phyloP scores from a whole-genome alignment of 2,888 invertebrate genomes.

The Barypeithes pellucidus region DNA sequence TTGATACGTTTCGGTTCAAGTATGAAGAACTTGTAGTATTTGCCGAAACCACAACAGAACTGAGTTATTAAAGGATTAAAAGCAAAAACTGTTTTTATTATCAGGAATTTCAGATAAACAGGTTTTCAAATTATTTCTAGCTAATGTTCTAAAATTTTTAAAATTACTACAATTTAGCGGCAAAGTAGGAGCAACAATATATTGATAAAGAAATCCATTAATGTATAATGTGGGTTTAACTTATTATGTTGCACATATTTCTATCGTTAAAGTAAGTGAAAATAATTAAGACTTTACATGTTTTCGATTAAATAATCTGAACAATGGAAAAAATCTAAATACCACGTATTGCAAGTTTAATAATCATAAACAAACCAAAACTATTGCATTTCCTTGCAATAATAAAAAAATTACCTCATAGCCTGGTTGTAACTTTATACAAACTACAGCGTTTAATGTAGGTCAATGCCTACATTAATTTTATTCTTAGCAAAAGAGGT shows the following conservation, averaged over 20 bases:
- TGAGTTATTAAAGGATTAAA: not conserved
- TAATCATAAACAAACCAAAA: slow-evolving; percentile 47
- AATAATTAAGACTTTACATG: not conserved
- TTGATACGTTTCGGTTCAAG: too few relatives aligned
- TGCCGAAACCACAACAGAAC: too few relatives aligned
- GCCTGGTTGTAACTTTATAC: slow-evolving; percentile 45
- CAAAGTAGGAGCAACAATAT: not conserved
- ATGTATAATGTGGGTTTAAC: not conserved
- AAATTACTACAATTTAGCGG: not conserved
- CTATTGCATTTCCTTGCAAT: slow-evolving; percentile 52
- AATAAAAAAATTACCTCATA: slow-evolving; percentile 50
- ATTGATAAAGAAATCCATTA: not conserved
- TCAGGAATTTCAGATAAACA: too few relatives aligned
- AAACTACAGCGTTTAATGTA: slow-evolving; percentile 48
- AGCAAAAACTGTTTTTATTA: not conserved
- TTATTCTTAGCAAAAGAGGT: slow-evolving; percentile 49
- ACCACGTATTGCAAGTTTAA: slow-evolving; percentile 41
- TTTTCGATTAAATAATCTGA: slow-evolving; percentile 32
- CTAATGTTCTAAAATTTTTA: not conserved
- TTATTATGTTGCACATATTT: not conserved
- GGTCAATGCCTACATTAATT: slow-evolving; percentile 54
- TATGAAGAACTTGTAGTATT: too few relatives aligned
- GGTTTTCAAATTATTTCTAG: not conserved
- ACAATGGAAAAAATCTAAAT: slow-evolving; percentile 40
- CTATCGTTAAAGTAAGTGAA: slow-evolving; percentile 2